Evolutionary conservation across 2,888 invertebrate species (phyloP).

Genomic region (Rhaphigaster nebulosa): DNA sequence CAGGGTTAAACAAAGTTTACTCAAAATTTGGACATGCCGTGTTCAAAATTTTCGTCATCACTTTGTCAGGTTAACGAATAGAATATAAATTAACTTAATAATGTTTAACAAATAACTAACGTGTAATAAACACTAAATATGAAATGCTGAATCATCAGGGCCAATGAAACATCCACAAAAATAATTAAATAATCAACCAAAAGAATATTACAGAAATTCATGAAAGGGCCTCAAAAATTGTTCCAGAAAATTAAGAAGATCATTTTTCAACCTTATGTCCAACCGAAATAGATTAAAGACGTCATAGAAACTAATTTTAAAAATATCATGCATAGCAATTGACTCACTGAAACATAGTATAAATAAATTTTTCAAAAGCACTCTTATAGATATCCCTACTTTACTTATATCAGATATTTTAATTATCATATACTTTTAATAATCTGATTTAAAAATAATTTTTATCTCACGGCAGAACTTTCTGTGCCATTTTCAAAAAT

Average conservation of each 20-base stretch:
- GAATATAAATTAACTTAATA: too few species aligned
- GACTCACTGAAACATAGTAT: neutral
- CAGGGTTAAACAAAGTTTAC: too few species aligned
- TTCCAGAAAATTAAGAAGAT: neutral
- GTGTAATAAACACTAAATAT: neutral
- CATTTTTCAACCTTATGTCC: neutral
- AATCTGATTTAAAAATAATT: too few species aligned
- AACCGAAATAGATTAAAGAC: neutral
- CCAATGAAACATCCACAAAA: neutral
- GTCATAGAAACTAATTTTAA: conserved; percentile 17
- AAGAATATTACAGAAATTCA: too few species aligned
- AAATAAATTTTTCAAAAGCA: neutral
- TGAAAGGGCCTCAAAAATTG: neutral
- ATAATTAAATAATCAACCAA: neutral
- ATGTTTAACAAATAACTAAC: too few species aligned
- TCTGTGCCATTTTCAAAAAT: too few species aligned
- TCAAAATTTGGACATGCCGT: too few species aligned
- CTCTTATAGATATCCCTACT: neutral
- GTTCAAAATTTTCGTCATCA: too few species aligned
- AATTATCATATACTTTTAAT: too few species aligned
- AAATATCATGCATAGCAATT: neutral
- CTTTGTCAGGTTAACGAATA: too few species aligned
- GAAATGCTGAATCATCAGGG: neutral
- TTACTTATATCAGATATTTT: too few species aligned
- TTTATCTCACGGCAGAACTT: too few species aligned